Evolutionary conservation across 2,797 vertebrate genomes (phyloP).

Genomic region (Cynodonichthys magdalenae): DNA sequence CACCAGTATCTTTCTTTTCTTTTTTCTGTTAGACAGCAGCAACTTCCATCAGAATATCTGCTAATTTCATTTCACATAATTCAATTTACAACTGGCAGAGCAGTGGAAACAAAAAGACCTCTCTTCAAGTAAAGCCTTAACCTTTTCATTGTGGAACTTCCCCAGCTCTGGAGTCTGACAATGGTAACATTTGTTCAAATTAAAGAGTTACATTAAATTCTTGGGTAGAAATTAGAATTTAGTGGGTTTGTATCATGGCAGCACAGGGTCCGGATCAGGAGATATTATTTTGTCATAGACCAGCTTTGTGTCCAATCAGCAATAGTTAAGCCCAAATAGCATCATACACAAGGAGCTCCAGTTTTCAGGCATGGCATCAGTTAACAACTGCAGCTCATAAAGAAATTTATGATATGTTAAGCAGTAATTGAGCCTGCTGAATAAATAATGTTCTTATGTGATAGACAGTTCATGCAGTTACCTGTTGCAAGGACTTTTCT

Average conservation of each 20-base stretch:
- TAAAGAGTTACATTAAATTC: too few species aligned
- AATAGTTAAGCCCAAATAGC: neutral
- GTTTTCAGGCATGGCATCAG: neutral
- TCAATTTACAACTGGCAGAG: slow-evolving; percentile 22
- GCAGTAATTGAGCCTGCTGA: too few species aligned
- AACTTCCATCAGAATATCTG: slow-evolving; percentile 7
- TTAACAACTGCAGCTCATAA: neutral
- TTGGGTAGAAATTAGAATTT: too few species aligned
- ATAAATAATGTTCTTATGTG: too few species aligned
- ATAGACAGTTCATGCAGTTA: too few species aligned
- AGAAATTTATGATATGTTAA: too few species aligned
- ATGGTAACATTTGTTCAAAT: too few species aligned
- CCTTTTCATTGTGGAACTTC: too few species aligned
- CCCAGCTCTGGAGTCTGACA: too few species aligned
- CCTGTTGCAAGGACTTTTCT: too few species aligned
- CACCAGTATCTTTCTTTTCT: slow-evolving; percentile 44
- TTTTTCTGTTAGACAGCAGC: slow-evolving; percentile 15
- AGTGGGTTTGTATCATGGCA: too few species aligned
- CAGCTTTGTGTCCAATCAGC: neutral
- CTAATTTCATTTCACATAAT: slow-evolving; percentile 8
- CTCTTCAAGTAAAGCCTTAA: too few species aligned
- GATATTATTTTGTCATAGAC: neutral
- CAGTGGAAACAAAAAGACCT: slow-evolving; percentile 15
- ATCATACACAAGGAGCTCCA: neutral
- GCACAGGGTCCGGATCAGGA: neutral